Evolutionary conservation across 2,113 vertebrate species (phyloP).

Genomic region (Opisthocomus hoazin): DNA sequence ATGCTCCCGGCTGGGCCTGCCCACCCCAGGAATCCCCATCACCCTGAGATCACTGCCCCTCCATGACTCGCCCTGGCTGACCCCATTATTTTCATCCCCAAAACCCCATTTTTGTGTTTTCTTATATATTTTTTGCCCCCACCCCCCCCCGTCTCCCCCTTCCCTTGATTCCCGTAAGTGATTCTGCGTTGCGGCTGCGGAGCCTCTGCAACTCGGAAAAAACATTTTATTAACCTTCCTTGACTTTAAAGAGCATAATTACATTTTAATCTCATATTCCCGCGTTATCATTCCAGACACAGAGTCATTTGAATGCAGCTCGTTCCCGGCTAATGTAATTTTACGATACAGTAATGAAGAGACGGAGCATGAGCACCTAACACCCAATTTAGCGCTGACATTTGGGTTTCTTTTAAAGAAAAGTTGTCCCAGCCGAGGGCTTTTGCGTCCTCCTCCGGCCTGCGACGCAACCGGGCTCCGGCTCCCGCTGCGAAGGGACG

Average conservation of each 20-base stretch:
- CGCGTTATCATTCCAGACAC: constrained; percentile 67
- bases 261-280: constrained; percentile 70
- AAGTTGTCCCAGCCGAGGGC: constrained; percentile 42
- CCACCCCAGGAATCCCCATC: not conserved
- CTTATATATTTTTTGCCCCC: not conserved
- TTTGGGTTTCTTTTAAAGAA: constrained; percentile 39
- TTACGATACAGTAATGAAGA: constrained; percentile 65
- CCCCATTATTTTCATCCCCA: not conserved
- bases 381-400: constrained; percentile 59
- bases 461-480: not conserved
- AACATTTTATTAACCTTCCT: constrained; percentile 70
- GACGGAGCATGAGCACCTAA: not conserved
- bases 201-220: constrained; percentile 41
- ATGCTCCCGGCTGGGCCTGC: not conserved
- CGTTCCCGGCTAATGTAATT: constrained; percentile 46
- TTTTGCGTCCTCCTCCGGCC: constrained; percentile 9
- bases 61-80: not conserved
- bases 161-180: constrained; percentile 59
- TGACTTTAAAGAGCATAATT: constrained; percentile 70
- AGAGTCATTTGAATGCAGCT: constrained; percentile 62
- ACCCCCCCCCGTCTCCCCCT: not conserved
- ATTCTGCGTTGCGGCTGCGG: constrained; percentile 11
- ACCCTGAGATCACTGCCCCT: accelerated
- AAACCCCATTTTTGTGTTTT: not conserved
- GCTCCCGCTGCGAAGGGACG: not conserved